Base-by-base conservation (phyloP, 2,113 vertebrate species). In the Peromyscus leucopus region DNA sequence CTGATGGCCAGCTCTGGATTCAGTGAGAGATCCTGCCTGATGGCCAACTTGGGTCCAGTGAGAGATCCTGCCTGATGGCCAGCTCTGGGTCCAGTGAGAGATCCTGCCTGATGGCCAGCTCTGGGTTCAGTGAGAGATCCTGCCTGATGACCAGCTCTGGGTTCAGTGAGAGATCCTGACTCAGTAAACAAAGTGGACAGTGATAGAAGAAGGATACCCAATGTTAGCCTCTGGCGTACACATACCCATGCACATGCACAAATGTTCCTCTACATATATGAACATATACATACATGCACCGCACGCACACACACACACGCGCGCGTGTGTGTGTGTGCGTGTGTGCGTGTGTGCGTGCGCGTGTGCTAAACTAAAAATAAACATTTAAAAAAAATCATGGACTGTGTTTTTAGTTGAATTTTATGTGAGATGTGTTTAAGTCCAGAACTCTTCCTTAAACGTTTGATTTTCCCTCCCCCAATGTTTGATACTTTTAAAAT, bases 351-450 rank as follows among this genome's bases (percentile, higher is more conserved):
- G 42, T 42, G 42, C 42, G 42, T 3, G 42, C 42, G 6, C 46
- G 6, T 4, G 6, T 4, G 7, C 39, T 46, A 51, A 51, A 69
- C 10, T 69, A 51, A 87, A 84, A 69, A 51, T 36, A 24, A 36
- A 87, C 26, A 48, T 15, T 75, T 75, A 4, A 59, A 98, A 98
- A 98, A 98, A 98, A 98, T 99, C 98, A 99, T 97, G 98, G 96
- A 97, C 97, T 98, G 98, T 98, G 98, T 97, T 98, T 99, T 59
- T 96, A 87, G 95, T 99, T 98, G 98, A 98, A 99, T 99, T 99
- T 98, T 98, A 97, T 98, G 98, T 99, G 98, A 99, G 98, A 98
- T 98, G 95, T 97, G 98, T 98, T 97, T 98, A 98, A 98, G 96
- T 98, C 88, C 98, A 97, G 98, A 72, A 92, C 98, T 98, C 89